phyloP scores from a whole-genome alignment of 2,888 invertebrate genomes.

The Tridacna gigas region DNA sequence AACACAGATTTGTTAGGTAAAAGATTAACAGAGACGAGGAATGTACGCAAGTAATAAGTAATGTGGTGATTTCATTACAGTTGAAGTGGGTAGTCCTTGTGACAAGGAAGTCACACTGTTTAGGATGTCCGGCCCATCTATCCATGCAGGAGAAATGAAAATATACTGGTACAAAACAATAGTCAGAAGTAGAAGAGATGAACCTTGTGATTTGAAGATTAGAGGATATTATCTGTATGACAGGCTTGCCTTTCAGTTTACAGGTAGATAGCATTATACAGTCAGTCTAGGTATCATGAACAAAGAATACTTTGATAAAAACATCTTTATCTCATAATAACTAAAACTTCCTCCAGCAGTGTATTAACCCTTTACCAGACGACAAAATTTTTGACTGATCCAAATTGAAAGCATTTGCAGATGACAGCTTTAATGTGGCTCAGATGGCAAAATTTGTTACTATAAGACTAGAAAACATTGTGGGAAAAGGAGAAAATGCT shows the following conservation, averaged over 20 bases:
- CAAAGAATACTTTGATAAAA: too few relatives aligned
- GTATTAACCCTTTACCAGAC: background rate
- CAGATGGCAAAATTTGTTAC: too few relatives aligned
- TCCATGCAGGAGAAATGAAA: slow-evolving; percentile 10
- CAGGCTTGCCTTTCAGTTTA: slow-evolving; percentile 22
- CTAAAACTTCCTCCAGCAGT: too few relatives aligned
- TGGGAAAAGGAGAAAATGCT: too few relatives aligned
- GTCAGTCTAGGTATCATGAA: too few relatives aligned
- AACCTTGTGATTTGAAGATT: background rate
- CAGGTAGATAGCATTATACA: background rate
- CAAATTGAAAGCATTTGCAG: background rate
- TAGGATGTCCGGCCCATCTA: background rate
- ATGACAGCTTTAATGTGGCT: background rate
- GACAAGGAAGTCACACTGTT: background rate
- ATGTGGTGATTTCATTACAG: background rate
- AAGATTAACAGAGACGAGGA: background rate
- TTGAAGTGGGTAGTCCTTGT: background rate
- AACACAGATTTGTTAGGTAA: too few relatives aligned
- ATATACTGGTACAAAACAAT: background rate
- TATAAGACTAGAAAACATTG: too few relatives aligned
- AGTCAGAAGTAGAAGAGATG: background rate
- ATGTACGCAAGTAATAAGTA: background rate
- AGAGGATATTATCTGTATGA: slow-evolving; percentile 12
- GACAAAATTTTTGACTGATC: too few relatives aligned
- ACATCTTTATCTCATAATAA: too few relatives aligned